Evolutionary conservation across 1,140 invertebrate genomes (phyloP).

Genomic region (Aphaenogaster floridana): DNA sequence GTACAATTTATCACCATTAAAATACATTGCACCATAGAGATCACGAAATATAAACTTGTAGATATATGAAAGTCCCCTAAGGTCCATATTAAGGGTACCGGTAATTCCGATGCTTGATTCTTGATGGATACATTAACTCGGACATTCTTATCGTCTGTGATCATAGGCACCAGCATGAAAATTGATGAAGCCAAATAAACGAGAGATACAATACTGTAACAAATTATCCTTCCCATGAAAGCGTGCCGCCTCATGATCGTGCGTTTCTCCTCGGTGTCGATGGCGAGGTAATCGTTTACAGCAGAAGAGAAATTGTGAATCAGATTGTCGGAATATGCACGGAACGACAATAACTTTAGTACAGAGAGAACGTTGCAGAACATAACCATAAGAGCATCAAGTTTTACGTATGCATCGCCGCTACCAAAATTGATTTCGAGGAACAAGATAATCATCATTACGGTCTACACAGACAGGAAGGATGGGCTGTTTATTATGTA

Average conservation of each 20-base stretch:
- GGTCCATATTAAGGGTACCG: constrained; percentile 25
- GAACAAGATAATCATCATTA: constrained; percentile 1
- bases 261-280: neutral
- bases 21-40: neutral
- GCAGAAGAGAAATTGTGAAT: constrained; percentile 53
- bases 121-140: constrained; percentile 7
- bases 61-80: constrained; percentile 9
- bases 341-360: constrained; percentile 38
- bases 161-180: neutral
- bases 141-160: neutral
- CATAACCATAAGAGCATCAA: constrained; percentile 25
- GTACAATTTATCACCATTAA: neutral
- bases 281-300: constrained; percentile 43
- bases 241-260: constrained; percentile 49
- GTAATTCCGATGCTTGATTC: neutral
- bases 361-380: constrained; percentile 35
- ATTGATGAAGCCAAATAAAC: constrained; percentile 1
- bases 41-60: neutral
- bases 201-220: neutral
- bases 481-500: neutral
- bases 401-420: constrained; percentile 8
- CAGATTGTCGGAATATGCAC: neutral
- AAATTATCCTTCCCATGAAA: constrained; percentile 18
- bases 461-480: constrained; percentile 24
- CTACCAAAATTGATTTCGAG: constrained; percentile 38